A percentile compares a stretch with the other conserved stretches of the same genome.
phyloP scores from a whole-genome alignment of 2,888 invertebrate genomes.

The Rhaphigaster nebulosa region DNA sequence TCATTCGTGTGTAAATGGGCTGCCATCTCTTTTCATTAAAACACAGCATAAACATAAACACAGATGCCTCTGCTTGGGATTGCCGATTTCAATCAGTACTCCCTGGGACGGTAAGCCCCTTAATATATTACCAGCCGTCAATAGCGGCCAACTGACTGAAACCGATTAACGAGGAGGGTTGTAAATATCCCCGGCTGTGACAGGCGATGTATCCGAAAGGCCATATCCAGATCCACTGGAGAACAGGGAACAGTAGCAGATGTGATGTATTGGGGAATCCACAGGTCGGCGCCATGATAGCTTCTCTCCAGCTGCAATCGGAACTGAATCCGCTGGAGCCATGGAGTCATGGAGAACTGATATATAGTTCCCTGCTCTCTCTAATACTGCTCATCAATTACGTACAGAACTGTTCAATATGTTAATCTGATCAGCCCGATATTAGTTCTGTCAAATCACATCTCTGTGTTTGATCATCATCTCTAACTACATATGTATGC shows the following conservation, averaged over 20 bases:
- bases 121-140: neutral
- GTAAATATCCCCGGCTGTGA: neutral
- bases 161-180: constrained; percentile 18
- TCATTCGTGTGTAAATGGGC: neutral
- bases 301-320: neutral
- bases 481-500: neutral
- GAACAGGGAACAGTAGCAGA: neutral
- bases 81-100: neutral
- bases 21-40: neutral
- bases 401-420: neutral
- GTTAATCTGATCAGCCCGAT: neutral
- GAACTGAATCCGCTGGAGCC: neutral
- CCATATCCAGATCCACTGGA: constrained; percentile 6
- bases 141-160: neutral
- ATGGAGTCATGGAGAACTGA: constrained; percentile 5
- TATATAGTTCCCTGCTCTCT: neutral
- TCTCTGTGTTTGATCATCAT: neutral
- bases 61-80: neutral
- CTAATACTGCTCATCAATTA: constrained; percentile 10
- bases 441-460: constrained; percentile 13
- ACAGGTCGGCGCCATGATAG: neutral
- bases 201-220: constrained; percentile 16
- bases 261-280: constrained; percentile 6
- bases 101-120: neutral
- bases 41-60: neutral